Conservation (phyloP, 2,113 vertebrate species). For the Oncorhynchus tshawytscha region DNA sequence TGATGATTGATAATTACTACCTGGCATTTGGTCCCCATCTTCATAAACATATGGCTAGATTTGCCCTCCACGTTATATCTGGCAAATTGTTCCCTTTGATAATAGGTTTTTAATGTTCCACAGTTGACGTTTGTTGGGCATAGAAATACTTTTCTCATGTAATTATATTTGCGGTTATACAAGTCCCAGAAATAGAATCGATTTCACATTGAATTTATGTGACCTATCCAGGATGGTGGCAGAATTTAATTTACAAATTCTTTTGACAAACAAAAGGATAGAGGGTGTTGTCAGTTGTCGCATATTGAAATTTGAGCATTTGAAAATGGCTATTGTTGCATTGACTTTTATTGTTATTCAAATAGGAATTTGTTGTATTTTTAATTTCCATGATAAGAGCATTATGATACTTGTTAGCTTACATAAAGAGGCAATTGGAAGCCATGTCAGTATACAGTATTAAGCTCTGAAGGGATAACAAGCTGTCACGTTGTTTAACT, state of each 20-base stretch:
- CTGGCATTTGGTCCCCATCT: constrained; percentile 65
- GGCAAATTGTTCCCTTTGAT: constrained; percentile 64
- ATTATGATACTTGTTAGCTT: constrained; percentile 49
- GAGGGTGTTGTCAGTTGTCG: constrained; percentile 23
- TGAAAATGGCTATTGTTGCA: constrained; percentile 42
- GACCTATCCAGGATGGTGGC: constrained; percentile 34
- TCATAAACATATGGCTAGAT: constrained; percentile 64
- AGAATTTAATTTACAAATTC: constrained; percentile 55
- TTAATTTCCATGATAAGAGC: constrained; percentile 35
- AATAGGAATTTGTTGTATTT: constrained; percentile 28
- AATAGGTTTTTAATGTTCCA: constrained; percentile 72
- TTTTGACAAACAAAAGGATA: constrained; percentile 39
- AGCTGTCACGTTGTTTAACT: constrained; percentile 48
- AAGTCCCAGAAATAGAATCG: constrained; percentile 55
- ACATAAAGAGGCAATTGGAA: constrained; percentile 51
- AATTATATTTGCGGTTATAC: constrained; percentile 61
- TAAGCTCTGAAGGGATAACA: constrained; percentile 46
- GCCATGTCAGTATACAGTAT: constrained; percentile 53
- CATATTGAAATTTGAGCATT: constrained; percentile 55
- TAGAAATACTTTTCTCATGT: constrained; percentile 45
- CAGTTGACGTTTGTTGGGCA: constrained; percentile 48
- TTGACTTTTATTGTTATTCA: constrained; percentile 16
- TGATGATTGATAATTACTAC: constrained; percentile 75
- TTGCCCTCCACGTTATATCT: constrained; percentile 63
- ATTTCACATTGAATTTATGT: constrained; percentile 59